Evolutionary conservation across 2,888 invertebrate genomes (phyloP).

Genomic region (Plagiodera versicolora): DNA sequence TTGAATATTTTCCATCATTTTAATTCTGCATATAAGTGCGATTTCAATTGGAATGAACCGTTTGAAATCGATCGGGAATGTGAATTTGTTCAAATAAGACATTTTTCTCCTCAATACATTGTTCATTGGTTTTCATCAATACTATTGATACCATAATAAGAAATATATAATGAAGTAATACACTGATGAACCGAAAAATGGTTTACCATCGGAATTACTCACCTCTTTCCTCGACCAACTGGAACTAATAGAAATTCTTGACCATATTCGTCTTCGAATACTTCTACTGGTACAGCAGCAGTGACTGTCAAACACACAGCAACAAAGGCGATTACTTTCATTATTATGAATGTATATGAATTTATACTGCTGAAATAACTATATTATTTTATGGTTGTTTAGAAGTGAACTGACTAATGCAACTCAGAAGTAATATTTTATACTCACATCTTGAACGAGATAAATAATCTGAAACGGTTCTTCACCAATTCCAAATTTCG

Average conservation of each 20-base stretch:
- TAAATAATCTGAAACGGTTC: not conserved
- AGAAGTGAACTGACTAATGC: not conserved
- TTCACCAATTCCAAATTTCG: not conserved
- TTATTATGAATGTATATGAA: constrained; percentile 15
- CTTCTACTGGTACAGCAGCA: constrained; percentile 26
- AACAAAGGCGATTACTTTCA: constrained; percentile 22
- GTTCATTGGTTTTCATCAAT: too few species aligned
- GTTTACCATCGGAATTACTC: not conserved
- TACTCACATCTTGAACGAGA: not conserved
- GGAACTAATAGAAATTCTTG: constrained; percentile 25
- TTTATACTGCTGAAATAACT: not conserved
- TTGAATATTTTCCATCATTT: too few species aligned
- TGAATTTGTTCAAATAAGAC: too few species aligned
- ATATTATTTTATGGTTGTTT: not conserved
- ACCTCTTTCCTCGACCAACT: constrained; percentile 26
- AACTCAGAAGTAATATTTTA: not conserved
- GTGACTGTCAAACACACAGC: constrained; percentile 17
- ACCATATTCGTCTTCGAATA: constrained; percentile 27
- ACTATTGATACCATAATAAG: too few species aligned
- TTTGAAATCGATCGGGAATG: too few species aligned
- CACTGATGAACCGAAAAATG: not conserved
- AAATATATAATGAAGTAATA: not conserved
- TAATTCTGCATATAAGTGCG: too few species aligned
- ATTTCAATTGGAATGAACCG: too few species aligned
- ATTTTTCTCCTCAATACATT: too few species aligned